Evolutionary conservation across 92 coral and sea anemone genomes (phyloP).

Genomic region (Micromussa lordhowensis): DNA sequence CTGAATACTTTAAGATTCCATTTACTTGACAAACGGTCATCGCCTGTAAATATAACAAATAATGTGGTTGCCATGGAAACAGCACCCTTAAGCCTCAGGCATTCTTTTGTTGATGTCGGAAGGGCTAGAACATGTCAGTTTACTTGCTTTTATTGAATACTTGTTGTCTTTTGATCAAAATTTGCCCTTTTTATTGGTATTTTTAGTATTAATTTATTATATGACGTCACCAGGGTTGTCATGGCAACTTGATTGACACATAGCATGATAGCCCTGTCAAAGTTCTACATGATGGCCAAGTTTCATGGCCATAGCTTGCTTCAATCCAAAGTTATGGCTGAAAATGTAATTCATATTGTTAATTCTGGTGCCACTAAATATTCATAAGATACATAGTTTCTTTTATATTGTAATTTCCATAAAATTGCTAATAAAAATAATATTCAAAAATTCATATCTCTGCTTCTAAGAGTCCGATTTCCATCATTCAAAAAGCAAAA

Average conservation of each 20-base stretch:
- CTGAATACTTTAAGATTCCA: neutral
- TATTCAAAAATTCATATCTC: constrained; percentile 26
- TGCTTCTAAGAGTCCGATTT: constrained; percentile 41
- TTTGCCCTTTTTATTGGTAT: neutral
- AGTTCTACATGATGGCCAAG: constrained; percentile 43
- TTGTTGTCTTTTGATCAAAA: constrained; percentile 33
- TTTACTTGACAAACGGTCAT: too few species aligned
- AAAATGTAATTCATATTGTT: constrained; percentile 22
- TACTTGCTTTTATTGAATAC: neutral
- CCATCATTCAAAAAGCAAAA: constrained; percentile 48
- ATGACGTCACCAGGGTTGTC: constrained; percentile 4
- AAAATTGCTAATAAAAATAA: neutral
- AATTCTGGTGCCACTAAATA: constrained; percentile 45
- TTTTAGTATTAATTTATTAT: constrained; percentile 14
- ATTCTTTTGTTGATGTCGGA: neutral
- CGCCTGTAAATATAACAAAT: too few species aligned
- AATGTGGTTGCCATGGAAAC: neutral
- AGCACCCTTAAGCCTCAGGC: neutral
- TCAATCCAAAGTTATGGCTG: constrained; percentile 16
- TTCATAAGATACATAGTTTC: constrained; percentile 25
- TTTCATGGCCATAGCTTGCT: constrained; percentile 44
- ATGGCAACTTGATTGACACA: constrained; percentile 22
- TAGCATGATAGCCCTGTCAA: neutral
- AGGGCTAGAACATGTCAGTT: neutral
- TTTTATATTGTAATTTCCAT: constrained; percentile 19